Percentiles rank a stretch among this genome's conserved stretches.
These are phyloP conservation scores for Phoebastria nigripes DNA, from an alignment of 2,797 vertebrate species.

Conservation along the genomic window DNA sequence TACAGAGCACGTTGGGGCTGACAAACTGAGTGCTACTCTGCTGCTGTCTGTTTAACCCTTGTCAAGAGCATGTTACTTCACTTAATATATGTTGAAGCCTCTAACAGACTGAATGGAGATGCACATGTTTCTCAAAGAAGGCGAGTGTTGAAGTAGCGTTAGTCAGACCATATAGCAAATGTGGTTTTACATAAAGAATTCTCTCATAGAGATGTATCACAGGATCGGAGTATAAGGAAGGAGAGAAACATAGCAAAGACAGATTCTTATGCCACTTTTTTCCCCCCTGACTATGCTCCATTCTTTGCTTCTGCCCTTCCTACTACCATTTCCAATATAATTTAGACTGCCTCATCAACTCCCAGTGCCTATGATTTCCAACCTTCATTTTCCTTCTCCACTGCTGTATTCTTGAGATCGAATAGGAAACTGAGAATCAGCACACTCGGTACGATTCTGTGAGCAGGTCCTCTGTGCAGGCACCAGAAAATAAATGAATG, in stretches of 20 bases:
- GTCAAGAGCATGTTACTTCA: not conserved
- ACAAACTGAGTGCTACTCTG: not conserved
- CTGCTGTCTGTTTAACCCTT: not conserved
- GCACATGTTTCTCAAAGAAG: not conserved
- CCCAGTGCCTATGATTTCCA: not conserved
- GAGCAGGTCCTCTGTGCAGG: not conserved
- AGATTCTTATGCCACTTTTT: not conserved
- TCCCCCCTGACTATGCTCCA: not conserved
- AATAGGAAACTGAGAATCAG: not conserved
- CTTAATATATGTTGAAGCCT: not conserved
- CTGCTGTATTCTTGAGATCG: not conserved
- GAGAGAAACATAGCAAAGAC: not conserved
- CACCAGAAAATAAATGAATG: not conserved
- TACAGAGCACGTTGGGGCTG: not conserved
- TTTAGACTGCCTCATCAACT: not conserved
- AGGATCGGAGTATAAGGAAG: not conserved
- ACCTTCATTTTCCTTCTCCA: not conserved
- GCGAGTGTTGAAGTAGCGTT: not conserved
- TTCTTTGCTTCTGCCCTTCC: not conserved
- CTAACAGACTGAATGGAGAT: not conserved
- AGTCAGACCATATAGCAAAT: not conserved
- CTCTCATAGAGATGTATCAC: not conserved
- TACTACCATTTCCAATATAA: not conserved
- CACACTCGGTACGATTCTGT: rapidly evolving
- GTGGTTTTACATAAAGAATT: not conserved